Percentiles rank a stretch among this genome's conserved stretches.
These are phyloP conservation scores for Tinea trinotella DNA, from an alignment of 2,888 invertebrate genomes.

Conservation along the genomic window DNA sequence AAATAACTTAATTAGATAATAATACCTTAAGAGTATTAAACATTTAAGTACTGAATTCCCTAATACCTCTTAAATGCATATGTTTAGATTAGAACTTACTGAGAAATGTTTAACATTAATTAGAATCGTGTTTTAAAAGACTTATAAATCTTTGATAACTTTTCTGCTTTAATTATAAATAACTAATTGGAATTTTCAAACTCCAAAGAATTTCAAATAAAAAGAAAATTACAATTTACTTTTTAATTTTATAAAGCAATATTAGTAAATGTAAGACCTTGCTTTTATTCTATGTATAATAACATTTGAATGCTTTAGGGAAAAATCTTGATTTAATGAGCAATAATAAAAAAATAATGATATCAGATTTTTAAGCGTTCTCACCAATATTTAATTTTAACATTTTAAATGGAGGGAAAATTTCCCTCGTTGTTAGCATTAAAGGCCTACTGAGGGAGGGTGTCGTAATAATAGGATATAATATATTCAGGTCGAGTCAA, in stretches of 20 bases:
- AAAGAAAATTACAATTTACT: no score
- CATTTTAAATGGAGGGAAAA: constrained; percentile 51
- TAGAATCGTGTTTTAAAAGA: no score
- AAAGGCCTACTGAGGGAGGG: constrained; percentile 52
- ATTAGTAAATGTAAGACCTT: no score
- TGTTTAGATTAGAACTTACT: no score
- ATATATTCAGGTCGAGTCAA: constrained; percentile 70
- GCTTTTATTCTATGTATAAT: background rate
- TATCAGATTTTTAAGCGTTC: constrained; percentile 53
- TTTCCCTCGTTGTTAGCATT: constrained; percentile 60
- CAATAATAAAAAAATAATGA: constrained; percentile 47
- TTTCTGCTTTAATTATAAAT: no score
- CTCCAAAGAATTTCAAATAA: no score
- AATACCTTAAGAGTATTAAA: background rate
- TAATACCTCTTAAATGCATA: no score
- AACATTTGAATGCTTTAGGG: background rate
- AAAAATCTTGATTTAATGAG: constrained; percentile 38
- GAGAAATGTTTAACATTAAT: no score
- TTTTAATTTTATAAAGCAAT: no score
- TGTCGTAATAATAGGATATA: constrained; percentile 64
- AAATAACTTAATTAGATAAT: background rate
- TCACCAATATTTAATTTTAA: constrained; percentile 57
- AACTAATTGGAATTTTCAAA: no score
- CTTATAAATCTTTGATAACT: no score
- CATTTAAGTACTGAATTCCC: no score